Percentiles rank a stretch among this genome's conserved stretches.
phyloP scores from a whole-genome alignment of 2,797 vertebrate genomes.

The Monodelphis domestica region DNA sequence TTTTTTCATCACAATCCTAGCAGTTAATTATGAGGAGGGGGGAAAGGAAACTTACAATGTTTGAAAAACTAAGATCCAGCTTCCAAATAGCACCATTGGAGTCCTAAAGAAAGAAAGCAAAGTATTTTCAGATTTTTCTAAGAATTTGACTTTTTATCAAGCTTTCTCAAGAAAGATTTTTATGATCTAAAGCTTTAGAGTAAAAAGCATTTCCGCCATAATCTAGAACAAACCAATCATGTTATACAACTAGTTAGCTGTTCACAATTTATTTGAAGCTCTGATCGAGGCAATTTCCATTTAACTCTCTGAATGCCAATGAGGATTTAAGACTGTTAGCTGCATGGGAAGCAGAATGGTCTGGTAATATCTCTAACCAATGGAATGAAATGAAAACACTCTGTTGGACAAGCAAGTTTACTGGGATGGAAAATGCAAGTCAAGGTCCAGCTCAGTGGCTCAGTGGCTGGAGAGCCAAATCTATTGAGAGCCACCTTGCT shows the following conservation, averaged over 20 bases:
- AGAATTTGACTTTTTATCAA: slow-evolving; percentile 25
- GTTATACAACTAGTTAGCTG: background rate
- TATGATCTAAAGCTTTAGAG: background rate
- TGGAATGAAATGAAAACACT: slow-evolving; percentile 21
- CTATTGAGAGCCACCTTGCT: too few relatives aligned
- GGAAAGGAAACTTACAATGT: slow-evolving; percentile 86
- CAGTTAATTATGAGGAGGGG: slow-evolving; percentile 31
- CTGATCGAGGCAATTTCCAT: slow-evolving; percentile 7
- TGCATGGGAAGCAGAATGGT: slow-evolving; percentile 14
- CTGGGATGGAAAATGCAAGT: slow-evolving; percentile 10
- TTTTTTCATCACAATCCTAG: background rate
- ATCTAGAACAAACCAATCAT: background rate
- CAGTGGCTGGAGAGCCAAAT: too few relatives aligned
- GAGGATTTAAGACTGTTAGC: background rate
- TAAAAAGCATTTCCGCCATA: background rate
- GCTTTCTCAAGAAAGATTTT: background rate
- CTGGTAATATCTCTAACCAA: slow-evolving; percentile 2
- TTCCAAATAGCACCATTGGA: slow-evolving; percentile 95
- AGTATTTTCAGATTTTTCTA: slow-evolving; percentile 10
- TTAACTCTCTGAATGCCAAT: slow-evolving; percentile 27
- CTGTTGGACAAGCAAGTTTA: slow-evolving; percentile 1
- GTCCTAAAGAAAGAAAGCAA: slow-evolving; percentile 87
- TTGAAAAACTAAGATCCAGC: slow-evolving; percentile 94
- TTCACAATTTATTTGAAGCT: slow-evolving; percentile 15
- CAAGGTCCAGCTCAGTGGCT: too few relatives aligned